A percentile compares a stretch with the other conserved stretches of the same genome.
These are phyloP conservation scores for Catharus minimus DNA, from an alignment of 2,113 vertebrate genomes.

Conservation along the genomic window DNA sequence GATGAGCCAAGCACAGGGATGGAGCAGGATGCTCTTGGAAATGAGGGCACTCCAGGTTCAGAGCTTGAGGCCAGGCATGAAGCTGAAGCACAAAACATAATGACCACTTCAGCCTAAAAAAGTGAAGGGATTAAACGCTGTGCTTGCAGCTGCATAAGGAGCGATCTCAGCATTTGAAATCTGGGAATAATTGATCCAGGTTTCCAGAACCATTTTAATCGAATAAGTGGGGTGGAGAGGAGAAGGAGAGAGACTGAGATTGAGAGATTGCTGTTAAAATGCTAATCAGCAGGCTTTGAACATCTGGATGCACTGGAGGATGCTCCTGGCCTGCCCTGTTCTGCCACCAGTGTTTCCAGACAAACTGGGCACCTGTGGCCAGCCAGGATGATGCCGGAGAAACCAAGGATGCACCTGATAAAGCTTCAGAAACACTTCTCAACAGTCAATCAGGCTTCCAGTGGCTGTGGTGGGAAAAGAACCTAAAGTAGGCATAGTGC, in stretches of 20 bases:
- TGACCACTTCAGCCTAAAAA: neutral
- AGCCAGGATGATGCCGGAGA: neutral
- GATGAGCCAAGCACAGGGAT: neutral
- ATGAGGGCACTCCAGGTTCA: neutral
- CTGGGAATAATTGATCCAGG: constrained; percentile 5
- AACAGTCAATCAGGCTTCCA: neutral
- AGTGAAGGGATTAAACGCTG: neutral
- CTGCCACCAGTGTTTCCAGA: neutral
- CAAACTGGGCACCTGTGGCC: neutral
- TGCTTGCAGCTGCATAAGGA: neutral
- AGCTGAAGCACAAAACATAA: neutral
- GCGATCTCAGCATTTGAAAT: neutral
- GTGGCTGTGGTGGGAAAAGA: neutral
- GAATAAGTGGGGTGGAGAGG: neutral
- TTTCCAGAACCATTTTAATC: neutral
- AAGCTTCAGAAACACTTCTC: neutral
- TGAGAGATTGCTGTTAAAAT: neutral
- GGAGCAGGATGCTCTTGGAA: neutral
- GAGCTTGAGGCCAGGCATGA: neutral
- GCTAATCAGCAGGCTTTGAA: neutral
- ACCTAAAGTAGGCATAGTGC: neutral
- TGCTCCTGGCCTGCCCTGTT: neutral
- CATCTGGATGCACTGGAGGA: neutral
- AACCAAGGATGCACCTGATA: neutral
- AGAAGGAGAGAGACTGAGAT: neutral